Base-by-base conservation (phyloP, 1,140 invertebrate species). In the Cataglyphis hispanica region DNA sequence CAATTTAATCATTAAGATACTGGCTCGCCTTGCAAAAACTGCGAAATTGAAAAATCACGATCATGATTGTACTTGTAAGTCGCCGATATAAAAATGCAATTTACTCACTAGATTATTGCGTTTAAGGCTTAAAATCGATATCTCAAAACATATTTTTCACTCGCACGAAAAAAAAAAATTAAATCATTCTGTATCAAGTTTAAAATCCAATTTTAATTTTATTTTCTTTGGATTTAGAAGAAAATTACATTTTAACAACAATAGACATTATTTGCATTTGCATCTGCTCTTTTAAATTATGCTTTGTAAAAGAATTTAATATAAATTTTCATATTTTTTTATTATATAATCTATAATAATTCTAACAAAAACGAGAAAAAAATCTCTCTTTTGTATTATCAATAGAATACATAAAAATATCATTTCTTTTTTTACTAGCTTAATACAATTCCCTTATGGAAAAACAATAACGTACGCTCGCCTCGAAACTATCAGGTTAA, bases 51-150 rank as follows among this genome's bases (percentile, higher is more conserved):
- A 70, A 69, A 76, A 43, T 53, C 27, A 50, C 43, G 22, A 60
- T 40, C 37, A 31, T 64, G 27, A 87, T 37, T 75, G 40, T 70
- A 37, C 67, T 87, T 60, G 70, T 43, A 77, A 77, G 56, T 75
- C 34, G 56, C 31, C 50, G 13, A 69, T 37, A 76, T 58, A 61
- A 67, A 61, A 89, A 85, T 70, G 74, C 81, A 78, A 88, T 85
- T 67, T 50, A 25, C 31, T 50, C 60, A 31, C n/a, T 69, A 67
- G 5, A 50, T 4, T 37, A 63, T 11, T 8, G 40, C 13, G 2
- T 37, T 13, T 31, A 11, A 53, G 31, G 34, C 3, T 19, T 5
- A 27, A 25, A 37, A 67, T 37, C n/a, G 7, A 50, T 19, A 19
- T 69, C 19, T 22, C 8, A 19, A 80, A 70, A 56, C 7, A 37